These are phyloP conservation scores for Coptodon bakossiorum DNA, from an alignment of 2,113 vertebrate genomes.

Conservation along the genomic window DNA sequence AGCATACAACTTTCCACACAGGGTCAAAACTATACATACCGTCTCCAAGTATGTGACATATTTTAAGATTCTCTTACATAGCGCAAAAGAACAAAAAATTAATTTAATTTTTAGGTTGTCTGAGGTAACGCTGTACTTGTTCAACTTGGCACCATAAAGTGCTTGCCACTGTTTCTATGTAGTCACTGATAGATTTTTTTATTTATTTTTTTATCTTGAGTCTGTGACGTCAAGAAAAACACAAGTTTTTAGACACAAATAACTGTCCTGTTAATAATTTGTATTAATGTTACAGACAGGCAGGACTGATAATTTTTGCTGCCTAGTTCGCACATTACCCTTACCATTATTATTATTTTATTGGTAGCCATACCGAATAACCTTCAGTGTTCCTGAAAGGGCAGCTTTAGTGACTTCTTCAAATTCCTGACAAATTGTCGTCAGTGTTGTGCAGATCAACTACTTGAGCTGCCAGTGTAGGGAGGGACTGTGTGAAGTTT, in stretches of 20 bases:
- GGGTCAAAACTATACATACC: neutral
- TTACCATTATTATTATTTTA: neutral
- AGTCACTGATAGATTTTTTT: neutral
- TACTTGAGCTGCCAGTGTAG: neutral
- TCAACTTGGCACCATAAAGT: neutral
- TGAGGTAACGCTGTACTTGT: neutral
- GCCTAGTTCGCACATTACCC: neutral
- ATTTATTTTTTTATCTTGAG: neutral
- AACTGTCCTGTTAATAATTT: neutral
- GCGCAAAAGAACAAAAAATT: neutral
- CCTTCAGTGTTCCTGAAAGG: neutral
- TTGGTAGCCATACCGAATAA: neutral
- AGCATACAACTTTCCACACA: neutral
- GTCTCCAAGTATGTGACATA: neutral
- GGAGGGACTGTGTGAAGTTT: neutral
- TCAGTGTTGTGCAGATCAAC: neutral
- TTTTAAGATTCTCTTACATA: neutral
- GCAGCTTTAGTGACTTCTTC: neutral
- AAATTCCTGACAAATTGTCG: neutral
- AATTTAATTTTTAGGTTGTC: neutral
- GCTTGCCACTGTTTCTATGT: neutral
- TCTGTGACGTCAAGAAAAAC: neutral
- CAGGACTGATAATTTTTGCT: neutral
- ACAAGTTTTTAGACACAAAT: neutral
- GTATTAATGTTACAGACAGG: neutral